A percentile compares a stretch with the other conserved stretches of the same genome.
phyloP scores from a whole-genome alignment of 2,888 invertebrate species.

The Macrophya alboannulata region DNA sequence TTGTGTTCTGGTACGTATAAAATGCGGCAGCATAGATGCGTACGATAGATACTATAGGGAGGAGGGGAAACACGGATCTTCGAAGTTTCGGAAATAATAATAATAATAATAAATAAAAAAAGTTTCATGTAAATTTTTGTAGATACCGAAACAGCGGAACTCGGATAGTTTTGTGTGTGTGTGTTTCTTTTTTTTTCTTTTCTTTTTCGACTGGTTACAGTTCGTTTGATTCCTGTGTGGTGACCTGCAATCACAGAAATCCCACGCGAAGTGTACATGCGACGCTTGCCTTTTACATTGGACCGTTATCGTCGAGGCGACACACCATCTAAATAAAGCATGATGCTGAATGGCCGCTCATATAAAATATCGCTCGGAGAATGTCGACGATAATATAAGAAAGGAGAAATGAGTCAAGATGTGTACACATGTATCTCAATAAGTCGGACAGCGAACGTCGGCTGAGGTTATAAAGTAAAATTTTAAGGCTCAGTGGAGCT shows the following conservation, averaged over 20 bases:
- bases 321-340: constrained; percentile 15
- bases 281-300: background rate
- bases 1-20: constrained; percentile 53
- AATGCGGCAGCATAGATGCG: constrained; percentile 34
- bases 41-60: constrained; percentile 21
- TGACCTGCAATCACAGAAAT: constrained; percentile 3
- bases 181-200: background rate
- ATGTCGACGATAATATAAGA: constrained; percentile 30
- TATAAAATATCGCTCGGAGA: background rate
- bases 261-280: constrained; percentile 18
- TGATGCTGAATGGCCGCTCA: background rate
- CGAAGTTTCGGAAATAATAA: background rate
- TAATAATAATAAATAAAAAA: background rate
- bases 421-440: background rate
- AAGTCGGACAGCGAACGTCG: constrained; percentile 9
- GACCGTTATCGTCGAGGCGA: constrained; percentile 14
- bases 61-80: constrained; percentile 27
- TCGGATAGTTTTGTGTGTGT: constrained; percentile 9
- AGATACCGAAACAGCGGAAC: constrained; percentile 15
- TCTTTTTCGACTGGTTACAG: background rate
- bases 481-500: constrained; percentile 43
- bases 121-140: background rate
- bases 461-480: background rate
- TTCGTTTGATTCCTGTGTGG: constrained; percentile 9
- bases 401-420: constrained; percentile 3